Evolutionary conservation across 2,888 invertebrate genomes (phyloP).

Genomic region (Horisme vitalbata): DNA sequence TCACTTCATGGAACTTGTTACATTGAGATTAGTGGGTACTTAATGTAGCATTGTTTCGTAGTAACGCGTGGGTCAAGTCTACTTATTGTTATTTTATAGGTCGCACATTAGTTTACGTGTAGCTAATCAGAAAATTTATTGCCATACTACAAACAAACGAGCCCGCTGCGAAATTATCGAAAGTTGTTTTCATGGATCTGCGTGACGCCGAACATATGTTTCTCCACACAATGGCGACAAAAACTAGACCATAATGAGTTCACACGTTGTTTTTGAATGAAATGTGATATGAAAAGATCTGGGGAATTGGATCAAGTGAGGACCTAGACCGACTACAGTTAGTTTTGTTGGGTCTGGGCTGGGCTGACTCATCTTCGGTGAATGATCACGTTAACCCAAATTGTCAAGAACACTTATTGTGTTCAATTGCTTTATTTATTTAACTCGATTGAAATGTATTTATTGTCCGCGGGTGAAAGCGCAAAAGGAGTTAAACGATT

Average conservation of each 20-base stretch:
- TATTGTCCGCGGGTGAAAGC: conserved; percentile 31
- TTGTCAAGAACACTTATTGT: conserved; percentile 56
- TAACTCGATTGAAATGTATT: conserved; percentile 44
- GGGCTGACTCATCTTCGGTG: conserved; percentile 60
- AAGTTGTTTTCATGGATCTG: conserved; percentile 27
- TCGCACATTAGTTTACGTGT: conserved; percentile 12
- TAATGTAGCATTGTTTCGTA: conserved; percentile 60
- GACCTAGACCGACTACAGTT: conserved; percentile 65
- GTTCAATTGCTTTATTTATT: conserved; percentile 51
- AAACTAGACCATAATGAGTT: conserved; percentile 55
- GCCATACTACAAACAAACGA: not conserved
- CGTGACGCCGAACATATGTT: conserved; percentile 39
- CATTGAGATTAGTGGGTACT: conserved; percentile 35
- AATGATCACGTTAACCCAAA: conserved; percentile 64
- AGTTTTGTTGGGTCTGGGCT: conserved; percentile 36
- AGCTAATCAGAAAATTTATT: conserved; percentile 3
- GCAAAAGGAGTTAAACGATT: conserved; percentile 24
- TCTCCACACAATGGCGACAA: conserved; percentile 43
- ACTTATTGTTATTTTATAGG: conserved; percentile 30
- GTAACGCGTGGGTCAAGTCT: conserved; percentile 50
- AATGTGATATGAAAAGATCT: conserved; percentile 66
- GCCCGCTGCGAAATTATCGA: conserved; percentile 10
- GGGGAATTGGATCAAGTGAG: conserved; percentile 67
- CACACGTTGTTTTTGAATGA: conserved; percentile 57
- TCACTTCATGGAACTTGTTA: conserved; percentile 44